Evolutionary conservation across 1,140 invertebrate species (phyloP), one percentile per base, ranked within the genome.

Genomic region (Drosophila triauraria): DNA sequence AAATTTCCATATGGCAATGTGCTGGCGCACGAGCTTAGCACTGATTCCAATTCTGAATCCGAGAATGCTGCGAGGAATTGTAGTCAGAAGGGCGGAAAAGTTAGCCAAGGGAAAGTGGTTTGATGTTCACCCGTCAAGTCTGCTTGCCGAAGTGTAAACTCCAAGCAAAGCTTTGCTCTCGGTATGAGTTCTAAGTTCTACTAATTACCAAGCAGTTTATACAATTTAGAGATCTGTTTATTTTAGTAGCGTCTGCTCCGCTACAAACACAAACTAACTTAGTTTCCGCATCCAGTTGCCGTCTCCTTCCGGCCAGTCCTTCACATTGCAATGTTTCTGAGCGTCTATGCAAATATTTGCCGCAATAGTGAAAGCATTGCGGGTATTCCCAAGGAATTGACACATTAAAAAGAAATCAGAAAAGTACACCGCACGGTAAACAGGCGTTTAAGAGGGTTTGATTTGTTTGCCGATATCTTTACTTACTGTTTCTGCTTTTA

Each of bases 1-100:
- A 62, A 84, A 88, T 78, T 83, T 80, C 76, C 83, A 87, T 87
- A 87, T 80, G 83, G 64, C 64, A 77, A 47, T 51, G 60, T 46
- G 47, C 44, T 61, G 44, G 43, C 60, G 20, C n/a, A 25, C 47
- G 23, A 17, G 30, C 40, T 40, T 51, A 20, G 25, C 50, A 15
- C 50, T 27, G 27, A 67, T 35, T 23, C 35, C n/a, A 27, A 23
- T 12, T n/a, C 47, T 13, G 42, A 10, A 15, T 32, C 53, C 17
- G 17, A 23, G 25, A 64, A 30, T 40, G 50, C 27, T 32, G 50
- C 4, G 50, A 17, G 27, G 27, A 30, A 30, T 38, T 43, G 61
- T 30, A 30, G 27, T 30, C 6, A 30, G 27, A 30, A 6, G 63
- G 61, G 20, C 20, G 38, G 48, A 17, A 44, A 47, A 72, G 53